Conservation (phyloP, 1,140 invertebrate genomes). For the Hydropsyche tenuis region DNA sequence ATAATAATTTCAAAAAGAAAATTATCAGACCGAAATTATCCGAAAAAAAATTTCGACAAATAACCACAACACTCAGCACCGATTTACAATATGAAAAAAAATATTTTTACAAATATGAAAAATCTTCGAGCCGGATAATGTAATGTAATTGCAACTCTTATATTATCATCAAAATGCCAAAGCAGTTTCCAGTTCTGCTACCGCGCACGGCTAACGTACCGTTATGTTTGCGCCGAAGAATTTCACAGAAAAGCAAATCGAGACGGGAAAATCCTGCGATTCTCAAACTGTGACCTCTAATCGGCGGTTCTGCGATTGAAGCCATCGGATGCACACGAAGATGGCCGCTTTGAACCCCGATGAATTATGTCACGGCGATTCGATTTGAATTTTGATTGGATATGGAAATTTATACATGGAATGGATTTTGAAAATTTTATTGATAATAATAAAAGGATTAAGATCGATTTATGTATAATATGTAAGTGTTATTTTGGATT, state of each 20-base stretch:
- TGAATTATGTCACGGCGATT: too few species aligned
- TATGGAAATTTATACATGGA: background rate
- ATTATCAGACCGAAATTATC: too few species aligned
- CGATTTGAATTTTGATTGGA: background rate
- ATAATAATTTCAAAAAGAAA: too few species aligned
- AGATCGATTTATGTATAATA: too few species aligned
- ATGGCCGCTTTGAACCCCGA: too few species aligned
- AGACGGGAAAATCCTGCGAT: conserved; percentile 34
- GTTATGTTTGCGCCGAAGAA: conserved; percentile 43
- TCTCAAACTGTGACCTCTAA: conserved; percentile 19
- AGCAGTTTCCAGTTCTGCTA: conserved; percentile 38
- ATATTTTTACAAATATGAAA: background rate
- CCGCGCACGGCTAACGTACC: conserved; percentile 36
- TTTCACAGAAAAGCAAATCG: conserved; percentile 44
- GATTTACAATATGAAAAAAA: too few species aligned
- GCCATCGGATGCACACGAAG: too few species aligned
- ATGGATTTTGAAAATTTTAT: background rate
- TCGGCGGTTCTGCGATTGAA: too few species aligned
- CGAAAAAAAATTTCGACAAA: too few species aligned
- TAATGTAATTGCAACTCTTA: conserved; percentile 37
- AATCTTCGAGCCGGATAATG: conserved; percentile 25
- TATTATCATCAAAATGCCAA: conserved; percentile 44
- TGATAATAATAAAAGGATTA: too few species aligned
- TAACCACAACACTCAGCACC: too few species aligned
- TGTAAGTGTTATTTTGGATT: too few species aligned